Percentiles rank a stretch among this genome's conserved stretches.
Evolutionary conservation across 2,888 invertebrate species (phyloP).

Genomic region (Nemotelus nigrinus): DNA sequence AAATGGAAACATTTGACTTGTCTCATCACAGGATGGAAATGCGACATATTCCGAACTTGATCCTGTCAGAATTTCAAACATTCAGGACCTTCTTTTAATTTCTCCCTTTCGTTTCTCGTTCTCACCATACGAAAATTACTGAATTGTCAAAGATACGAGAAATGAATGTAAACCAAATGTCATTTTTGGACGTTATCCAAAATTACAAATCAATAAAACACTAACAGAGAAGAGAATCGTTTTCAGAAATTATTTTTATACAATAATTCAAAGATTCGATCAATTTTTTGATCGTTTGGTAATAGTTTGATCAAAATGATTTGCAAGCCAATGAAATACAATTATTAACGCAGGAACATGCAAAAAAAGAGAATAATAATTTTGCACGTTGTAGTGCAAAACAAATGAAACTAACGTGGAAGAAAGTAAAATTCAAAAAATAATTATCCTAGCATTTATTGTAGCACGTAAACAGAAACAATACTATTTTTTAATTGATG

Average conservation of each 20-base stretch:
- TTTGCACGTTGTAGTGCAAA: conserved; percentile 50
- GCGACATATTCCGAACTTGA: too few species aligned
- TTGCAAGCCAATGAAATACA: background rate
- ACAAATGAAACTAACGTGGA: conserved; percentile 30
- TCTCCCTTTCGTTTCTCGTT: too few species aligned
- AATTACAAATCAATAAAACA: too few species aligned
- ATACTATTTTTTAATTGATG: conserved; percentile 23
- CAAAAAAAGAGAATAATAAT: conserved; percentile 2
- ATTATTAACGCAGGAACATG: background rate
- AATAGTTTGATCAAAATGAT: background rate
- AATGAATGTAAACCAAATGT: too few species aligned
- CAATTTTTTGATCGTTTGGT: conserved; percentile 1
- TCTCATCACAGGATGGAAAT: too few species aligned
- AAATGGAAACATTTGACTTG: too few species aligned
- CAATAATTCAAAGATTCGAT: background rate
- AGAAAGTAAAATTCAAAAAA: background rate
- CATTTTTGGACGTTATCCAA: too few species aligned
- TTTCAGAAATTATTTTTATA: background rate
- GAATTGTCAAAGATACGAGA: too few species aligned
- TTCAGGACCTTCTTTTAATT: too few species aligned
- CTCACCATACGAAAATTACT: too few species aligned
- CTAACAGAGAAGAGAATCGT: too few species aligned
- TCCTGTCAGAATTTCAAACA: too few species aligned
- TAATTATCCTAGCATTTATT: conserved; percentile 3
- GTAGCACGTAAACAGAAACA: background rate